A percentile compares a stretch with the other conserved stretches of the same genome.
Evolutionary conservation across 30 jellyfish, hydroid and myxozoan species (phyloP).

Genomic region (Hydra vulgaris): DNA sequence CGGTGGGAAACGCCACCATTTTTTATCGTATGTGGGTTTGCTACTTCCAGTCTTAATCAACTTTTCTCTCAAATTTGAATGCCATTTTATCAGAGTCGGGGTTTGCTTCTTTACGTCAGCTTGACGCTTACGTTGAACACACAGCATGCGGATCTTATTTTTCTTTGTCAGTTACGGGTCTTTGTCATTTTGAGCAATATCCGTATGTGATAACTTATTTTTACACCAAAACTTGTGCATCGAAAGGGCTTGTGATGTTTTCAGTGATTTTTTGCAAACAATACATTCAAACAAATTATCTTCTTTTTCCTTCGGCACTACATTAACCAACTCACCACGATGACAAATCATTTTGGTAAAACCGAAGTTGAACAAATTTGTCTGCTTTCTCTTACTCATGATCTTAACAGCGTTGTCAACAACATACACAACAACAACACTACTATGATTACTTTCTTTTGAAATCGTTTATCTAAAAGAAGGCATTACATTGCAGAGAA

Average conservation of each 20-base stretch:
- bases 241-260: slow-evolving; percentile 29
- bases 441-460: neutral
- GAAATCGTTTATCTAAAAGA: neutral
- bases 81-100: slow-evolving; percentile 26
- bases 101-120: neutral
- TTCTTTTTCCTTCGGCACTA: slow-evolving; percentile 21
- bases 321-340: slow-evolving; percentile 25
- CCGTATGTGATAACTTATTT: neutral
- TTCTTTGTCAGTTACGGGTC: neutral
- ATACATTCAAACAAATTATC: neutral
- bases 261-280: slow-evolving; percentile 10
- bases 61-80: slow-evolving; percentile 22
- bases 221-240: slow-evolving; percentile 23
- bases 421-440: neutral
- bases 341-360: slow-evolving; percentile 17
- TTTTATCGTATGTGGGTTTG: slow-evolving; percentile 23
- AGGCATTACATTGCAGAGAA: neutral
- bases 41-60: slow-evolving; percentile 17
- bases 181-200: neutral
- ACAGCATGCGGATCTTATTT: slow-evolving; percentile 22
- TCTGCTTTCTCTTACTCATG: slow-evolving; percentile 25
- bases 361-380: slow-evolving; percentile 13
- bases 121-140: slow-evolving; percentile 25
- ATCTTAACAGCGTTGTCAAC: neutral
- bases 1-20: slow-evolving; percentile 42